Base-by-base conservation (phyloP, 2,113 vertebrate species). In the Maylandia zebra region DNA sequence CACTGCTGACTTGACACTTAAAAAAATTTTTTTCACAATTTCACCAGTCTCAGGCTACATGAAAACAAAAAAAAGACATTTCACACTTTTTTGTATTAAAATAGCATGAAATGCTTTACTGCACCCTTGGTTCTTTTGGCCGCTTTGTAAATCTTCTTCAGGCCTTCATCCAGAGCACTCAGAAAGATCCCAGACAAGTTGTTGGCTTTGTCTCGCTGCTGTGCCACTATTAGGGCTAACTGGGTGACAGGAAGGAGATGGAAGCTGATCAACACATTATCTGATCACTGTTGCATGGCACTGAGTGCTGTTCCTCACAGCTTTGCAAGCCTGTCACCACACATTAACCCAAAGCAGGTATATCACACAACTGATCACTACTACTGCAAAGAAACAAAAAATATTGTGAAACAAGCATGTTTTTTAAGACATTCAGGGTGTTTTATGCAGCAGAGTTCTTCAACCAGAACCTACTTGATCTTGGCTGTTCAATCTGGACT, bases 151-250 rank as follows among this genome's bases (percentile, higher is more conserved):
- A 99, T 96, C 96, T 97, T 98, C 94, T 96, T 97, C 59, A 99
- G 96, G n/a, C 97, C 98, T 50, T 96, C 96, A 83, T 98, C 98
- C 87, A 99, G 96, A 89, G 98, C 97, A 8, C 93, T 94, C 22
- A 98, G 95, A 36, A 94, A 95, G 94, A 99, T 97, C 90, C 97
- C 98, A 85, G 98, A 98, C 85, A 98, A 91, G 53, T 95, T 97
- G 96, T 98, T 98, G 90, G 93, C 93, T 32, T 88, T 93, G 93
- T 98, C 97, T 66, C 98, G 94, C 76, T 97, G 97, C 95, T 99
- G 98, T 30, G 98, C 97, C 90, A 99, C 96, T 48, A 98, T 96
- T 89, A 99, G 95, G 32, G 98, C 98, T 94, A 98, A 48, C 98
- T 99, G 94, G 81, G 86, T 19, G 36, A 94, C 86, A 90, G 59